A percentile compares a stretch with the other conserved stretches of the same genome.
Evolutionary conservation across 1,140 invertebrate species (phyloP).

Genomic region (Drosophila trapezifrons): DNA sequence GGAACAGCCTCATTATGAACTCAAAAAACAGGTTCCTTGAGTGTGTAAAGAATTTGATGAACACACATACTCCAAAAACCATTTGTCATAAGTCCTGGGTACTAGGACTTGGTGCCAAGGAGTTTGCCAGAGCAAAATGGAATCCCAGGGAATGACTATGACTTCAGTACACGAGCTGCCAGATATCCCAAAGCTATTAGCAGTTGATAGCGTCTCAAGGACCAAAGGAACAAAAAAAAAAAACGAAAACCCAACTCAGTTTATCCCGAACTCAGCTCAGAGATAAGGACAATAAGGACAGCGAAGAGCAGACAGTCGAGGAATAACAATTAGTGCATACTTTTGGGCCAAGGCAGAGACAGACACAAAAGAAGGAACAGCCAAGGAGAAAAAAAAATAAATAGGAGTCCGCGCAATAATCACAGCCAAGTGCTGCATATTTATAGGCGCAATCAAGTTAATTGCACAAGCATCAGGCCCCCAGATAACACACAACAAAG

Average conservation of each 20-base stretch:
- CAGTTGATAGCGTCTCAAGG: conserved; percentile 61
- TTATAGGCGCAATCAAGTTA: conserved; percentile 83
- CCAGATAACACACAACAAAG: conserved; percentile 29
- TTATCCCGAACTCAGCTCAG: neutral
- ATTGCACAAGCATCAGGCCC: conserved; percentile 60
- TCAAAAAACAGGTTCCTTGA: neutral
- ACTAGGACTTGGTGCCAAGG: too few relatives aligned
- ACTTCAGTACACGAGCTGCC: conserved; percentile 9
- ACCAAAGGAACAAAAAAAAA: neutral
- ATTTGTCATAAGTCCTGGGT: conserved; percentile 27
- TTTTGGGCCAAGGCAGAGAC: conserved; percentile 45
- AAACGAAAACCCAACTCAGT: neutral
- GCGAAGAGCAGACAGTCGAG: conserved; percentile 29
- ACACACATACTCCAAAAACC: conserved; percentile 9
- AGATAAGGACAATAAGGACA: conserved; percentile 32
- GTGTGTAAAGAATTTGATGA: conserved; percentile 13
- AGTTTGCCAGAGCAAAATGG: too few relatives aligned
- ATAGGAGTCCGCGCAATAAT: conserved; percentile 70
- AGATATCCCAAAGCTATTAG: conserved; percentile 59
- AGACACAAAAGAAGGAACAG: conserved; percentile 23
- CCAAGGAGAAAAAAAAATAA: conserved; percentile 8
- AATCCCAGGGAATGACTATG: conserved; percentile 21
- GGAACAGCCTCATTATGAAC: conserved; percentile 7
- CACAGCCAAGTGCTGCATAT: conserved; percentile 79
- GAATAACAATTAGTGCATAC: conserved; percentile 76